phyloP scores from a whole-genome alignment of 2,797 vertebrate species.

The Esox lucius region DNA sequence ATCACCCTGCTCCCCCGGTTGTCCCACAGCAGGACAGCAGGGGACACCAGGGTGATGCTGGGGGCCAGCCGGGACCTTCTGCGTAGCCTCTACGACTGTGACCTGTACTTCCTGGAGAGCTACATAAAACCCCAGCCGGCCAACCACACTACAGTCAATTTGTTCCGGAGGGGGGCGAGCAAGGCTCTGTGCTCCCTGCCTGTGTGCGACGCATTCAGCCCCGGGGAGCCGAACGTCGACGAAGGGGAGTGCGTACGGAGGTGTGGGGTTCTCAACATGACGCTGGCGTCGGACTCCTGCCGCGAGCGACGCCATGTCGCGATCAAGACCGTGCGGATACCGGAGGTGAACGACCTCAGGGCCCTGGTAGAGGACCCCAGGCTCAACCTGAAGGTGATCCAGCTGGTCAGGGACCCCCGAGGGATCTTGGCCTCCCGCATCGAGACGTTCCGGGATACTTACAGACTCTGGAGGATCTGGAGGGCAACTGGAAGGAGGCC shows the following conservation, averaged over 20 bases:
- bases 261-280: conserved; percentile 84
- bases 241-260: conserved; percentile 87
- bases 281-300: conserved; percentile 81
- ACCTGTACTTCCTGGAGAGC: conserved; percentile 87
- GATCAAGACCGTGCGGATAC: conserved; percentile 90
- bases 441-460: conserved; percentile 90
- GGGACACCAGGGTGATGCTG: conserved; percentile 84
- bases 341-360: conserved; percentile 83
- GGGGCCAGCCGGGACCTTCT: conserved; percentile 87
- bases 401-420: conserved; percentile 88
- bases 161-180: conserved; percentile 91
- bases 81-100: conserved; percentile 86
- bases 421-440: conserved; percentile 90
- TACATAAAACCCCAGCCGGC: conserved; percentile 88
- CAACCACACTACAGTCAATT: conserved; percentile 85
- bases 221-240: conserved; percentile 74
- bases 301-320: conserved; percentile 82
- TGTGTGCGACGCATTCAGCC: conserved; percentile 75
- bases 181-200: conserved; percentile 85
- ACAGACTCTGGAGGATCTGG: conserved; percentile 91
- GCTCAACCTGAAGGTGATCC: conserved; percentile 90
- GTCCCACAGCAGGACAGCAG: conserved; percentile 79
- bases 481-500: conserved; percentile 86
- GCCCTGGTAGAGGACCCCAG: conserved; percentile 86
- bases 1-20: conserved; percentile 85